Evolutionary conservation across 1,140 invertebrate genomes (phyloP).

Genomic region (Wiebesia pumilae): DNA sequence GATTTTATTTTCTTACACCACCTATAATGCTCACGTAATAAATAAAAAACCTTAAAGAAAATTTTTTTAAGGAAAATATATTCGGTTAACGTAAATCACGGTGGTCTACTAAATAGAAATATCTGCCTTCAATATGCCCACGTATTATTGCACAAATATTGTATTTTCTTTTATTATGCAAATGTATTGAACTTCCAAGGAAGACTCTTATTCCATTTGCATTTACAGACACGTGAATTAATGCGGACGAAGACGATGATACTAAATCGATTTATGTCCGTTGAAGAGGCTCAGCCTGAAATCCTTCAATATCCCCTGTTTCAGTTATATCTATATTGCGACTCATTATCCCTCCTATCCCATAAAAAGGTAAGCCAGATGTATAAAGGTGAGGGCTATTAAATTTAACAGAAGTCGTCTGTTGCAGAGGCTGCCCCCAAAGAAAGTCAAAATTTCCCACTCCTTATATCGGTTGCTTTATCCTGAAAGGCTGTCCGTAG

Average conservation of each 20-base stretch:
- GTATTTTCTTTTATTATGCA: slow-evolving; percentile 16
- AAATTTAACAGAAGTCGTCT: neutral
- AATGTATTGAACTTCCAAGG: neutral
- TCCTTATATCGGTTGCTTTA: slow-evolving; percentile 63
- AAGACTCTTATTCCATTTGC: slow-evolving; percentile 1
- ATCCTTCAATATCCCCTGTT: slow-evolving; percentile 81
- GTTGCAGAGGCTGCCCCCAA: slow-evolving; percentile 52
- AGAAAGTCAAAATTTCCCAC: slow-evolving; percentile 58
- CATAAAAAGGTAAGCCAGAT: slow-evolving; percentile 72
- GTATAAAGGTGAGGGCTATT: too few relatives aligned
- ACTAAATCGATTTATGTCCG: slow-evolving; percentile 77
- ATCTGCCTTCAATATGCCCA: neutral
- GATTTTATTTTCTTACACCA: too few relatives aligned
- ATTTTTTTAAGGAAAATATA: neutral
- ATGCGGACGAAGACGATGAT: slow-evolving; percentile 81
- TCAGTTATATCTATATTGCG: slow-evolving; percentile 79
- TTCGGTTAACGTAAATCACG: neutral
- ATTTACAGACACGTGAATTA: slow-evolving; percentile 79
- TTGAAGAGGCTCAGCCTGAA: slow-evolving; percentile 80
- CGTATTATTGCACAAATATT: neutral
- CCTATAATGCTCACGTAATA: too few relatives aligned
- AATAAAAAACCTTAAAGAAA: neutral
- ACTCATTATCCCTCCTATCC: slow-evolving; percentile 76
- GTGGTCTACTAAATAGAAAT: neutral
- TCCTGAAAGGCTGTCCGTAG: slow-evolving; percentile 49